These are phyloP conservation scores for Archocentrus centrarchus DNA, from an alignment of 2,113 vertebrate genomes.

Conservation along the genomic window DNA sequence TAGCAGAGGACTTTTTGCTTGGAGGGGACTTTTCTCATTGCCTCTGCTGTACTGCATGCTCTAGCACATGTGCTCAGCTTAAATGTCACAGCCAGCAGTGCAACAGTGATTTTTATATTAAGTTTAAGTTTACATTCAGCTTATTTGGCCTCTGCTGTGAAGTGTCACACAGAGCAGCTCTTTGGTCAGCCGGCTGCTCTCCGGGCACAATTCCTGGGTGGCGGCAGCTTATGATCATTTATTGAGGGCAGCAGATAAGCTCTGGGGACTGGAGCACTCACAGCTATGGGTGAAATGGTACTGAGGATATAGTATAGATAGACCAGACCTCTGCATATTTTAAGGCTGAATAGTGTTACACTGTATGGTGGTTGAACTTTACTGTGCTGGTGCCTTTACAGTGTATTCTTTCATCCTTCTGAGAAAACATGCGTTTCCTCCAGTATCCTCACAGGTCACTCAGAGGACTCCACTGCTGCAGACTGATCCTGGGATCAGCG, in stretches of 20 bases:
- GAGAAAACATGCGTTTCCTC: not conserved
- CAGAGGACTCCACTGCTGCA: not conserved
- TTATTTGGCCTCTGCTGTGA: not conserved
- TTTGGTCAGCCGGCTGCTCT: not conserved
- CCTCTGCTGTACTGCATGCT: not conserved
- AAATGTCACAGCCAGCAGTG: not conserved
- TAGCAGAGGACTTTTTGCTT: no score
- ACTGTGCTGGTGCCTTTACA: no score
- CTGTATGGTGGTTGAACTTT: not conserved
- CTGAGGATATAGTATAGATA: not conserved
- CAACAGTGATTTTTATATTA: not conserved
- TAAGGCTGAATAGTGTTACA: not conserved
- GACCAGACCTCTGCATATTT: not conserved
- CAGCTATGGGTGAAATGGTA: not conserved
- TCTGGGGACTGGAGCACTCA: rapidly evolving
- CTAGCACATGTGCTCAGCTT: not conserved
- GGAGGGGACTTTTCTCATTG: not conserved
- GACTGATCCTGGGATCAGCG: not conserved
- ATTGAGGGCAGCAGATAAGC: not conserved
- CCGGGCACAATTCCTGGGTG: not conserved
- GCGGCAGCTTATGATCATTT: not conserved
- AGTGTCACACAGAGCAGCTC: not conserved
- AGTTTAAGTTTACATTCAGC: not conserved
- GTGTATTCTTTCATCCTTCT: rapidly evolving
- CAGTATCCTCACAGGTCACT: not conserved